Percentiles rank a stretch among this genome's conserved stretches.
phyloP scores from a whole-genome alignment of 2,797 vertebrate species.

The Pangasius djambal region DNA sequence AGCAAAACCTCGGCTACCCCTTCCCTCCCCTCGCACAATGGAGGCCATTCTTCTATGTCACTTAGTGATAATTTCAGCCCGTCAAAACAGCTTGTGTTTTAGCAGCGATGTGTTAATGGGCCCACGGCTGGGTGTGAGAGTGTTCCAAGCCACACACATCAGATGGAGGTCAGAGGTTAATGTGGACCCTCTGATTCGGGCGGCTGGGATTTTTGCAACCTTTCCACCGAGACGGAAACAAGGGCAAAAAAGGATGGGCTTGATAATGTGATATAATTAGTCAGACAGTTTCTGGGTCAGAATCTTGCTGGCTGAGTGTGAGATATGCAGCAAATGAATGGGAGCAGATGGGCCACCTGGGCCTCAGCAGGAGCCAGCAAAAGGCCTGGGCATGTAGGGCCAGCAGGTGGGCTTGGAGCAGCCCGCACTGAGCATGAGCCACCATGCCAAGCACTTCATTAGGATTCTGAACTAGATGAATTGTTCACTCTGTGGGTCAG shows the following conservation, averaged over 20 bases:
- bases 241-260: slow-evolving; percentile 79
- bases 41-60: slow-evolving; percentile 87
- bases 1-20: slow-evolving; percentile 63
- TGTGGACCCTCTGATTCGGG: slow-evolving; percentile 89
- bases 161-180: slow-evolving; percentile 92
- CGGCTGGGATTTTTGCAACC: slow-evolving; percentile 94
- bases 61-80: slow-evolving; percentile 94
- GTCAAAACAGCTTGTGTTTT: slow-evolving; percentile 96
- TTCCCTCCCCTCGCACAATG: slow-evolving; percentile 80
- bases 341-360: slow-evolving; percentile 82
- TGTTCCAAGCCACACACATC: slow-evolving; percentile 87
- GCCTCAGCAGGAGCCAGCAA: slow-evolving; percentile 73
- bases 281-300: slow-evolving; percentile 84
- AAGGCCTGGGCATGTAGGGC: slow-evolving; percentile 69
- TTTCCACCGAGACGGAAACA: slow-evolving; percentile 82
- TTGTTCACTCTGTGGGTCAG: slow-evolving; percentile 30
- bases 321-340: slow-evolving; percentile 76
- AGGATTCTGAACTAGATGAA: slow-evolving; percentile 36
- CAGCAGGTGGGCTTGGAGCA: slow-evolving; percentile 48
- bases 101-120: slow-evolving; percentile 94
- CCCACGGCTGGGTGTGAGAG: slow-evolving; percentile 92
- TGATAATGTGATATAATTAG: slow-evolving; percentile 98
- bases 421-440: slow-evolving; percentile 11
- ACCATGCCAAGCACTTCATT: slow-evolving; percentile 48
- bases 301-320: slow-evolving; percentile 73